These are phyloP conservation scores for Trypoxylon attenuatum DNA, from an alignment of 2,888 invertebrate species.

Conservation along the genomic window DNA sequence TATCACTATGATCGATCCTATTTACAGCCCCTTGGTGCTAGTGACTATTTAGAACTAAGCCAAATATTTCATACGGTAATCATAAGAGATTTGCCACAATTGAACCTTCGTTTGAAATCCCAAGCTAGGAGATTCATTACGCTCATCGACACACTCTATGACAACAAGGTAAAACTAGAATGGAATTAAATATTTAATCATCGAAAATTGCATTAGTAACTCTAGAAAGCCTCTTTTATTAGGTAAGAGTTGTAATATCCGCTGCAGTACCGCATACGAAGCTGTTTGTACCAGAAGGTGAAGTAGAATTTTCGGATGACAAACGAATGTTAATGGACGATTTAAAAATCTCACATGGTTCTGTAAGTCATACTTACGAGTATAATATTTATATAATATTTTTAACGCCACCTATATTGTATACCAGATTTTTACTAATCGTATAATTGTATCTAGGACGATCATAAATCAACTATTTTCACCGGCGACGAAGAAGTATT, in stretches of 20 bases:
- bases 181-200: background rate
- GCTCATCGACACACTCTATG: conserved; percentile 96
- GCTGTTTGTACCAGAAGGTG: conserved; percentile 81
- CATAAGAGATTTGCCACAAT: conserved; percentile 90
- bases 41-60: conserved; percentile 94
- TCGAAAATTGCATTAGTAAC: conserved; percentile 40
- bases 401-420: too few species aligned
- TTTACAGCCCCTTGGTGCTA: conserved; percentile 88
- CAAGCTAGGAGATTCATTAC: conserved; percentile 96
- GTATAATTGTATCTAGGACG: conserved; percentile 76
- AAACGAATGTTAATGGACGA: conserved; percentile 96
- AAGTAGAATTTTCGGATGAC: conserved; percentile 81
- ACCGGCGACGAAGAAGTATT: conserved; percentile 99
- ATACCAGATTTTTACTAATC: background rate
- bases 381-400: too few species aligned
- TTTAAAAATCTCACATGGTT: conserved; percentile 86
- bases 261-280: conserved; percentile 86
- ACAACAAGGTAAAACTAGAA: conserved; percentile 85
- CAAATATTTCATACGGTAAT: conserved; percentile 97
- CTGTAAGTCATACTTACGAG: conserved; percentile 76
- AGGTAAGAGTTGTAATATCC: conserved; percentile 88
- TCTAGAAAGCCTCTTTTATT: conserved; percentile 15
- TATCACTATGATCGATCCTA: too few species aligned
- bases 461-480: conserved; percentile 91
- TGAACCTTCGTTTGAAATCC: conserved; percentile 87